Conservation (phyloP, 2,888 invertebrate species). For the Emesis russula region DNA sequence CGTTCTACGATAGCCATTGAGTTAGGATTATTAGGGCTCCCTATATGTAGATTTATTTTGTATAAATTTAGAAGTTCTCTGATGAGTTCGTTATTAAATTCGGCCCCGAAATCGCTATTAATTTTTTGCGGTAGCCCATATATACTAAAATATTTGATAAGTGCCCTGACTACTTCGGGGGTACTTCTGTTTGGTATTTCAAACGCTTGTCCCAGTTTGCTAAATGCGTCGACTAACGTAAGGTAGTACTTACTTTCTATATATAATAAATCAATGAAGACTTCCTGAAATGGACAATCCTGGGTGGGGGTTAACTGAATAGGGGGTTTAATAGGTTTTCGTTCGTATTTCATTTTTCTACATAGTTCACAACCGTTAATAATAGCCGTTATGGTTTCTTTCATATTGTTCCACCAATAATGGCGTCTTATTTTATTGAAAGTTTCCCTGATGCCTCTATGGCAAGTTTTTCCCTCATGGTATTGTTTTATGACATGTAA, state of each 20-base stretch:
- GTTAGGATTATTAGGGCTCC: constrained; percentile 82
- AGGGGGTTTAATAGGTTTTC: constrained; percentile 71
- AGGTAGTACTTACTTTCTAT: constrained; percentile 67
- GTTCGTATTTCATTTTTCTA: constrained; percentile 20
- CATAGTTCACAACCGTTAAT: constrained; percentile 8
- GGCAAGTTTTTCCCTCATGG: constrained; percentile 62
- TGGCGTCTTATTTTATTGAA: constrained; percentile 42
- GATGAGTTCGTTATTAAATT: constrained; percentile 86
- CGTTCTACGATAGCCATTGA: constrained; percentile 82
- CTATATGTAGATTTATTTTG: constrained; percentile 84
- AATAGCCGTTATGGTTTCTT: constrained; percentile 47
- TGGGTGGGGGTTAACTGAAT: constrained; percentile 84
- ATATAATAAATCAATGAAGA: constrained; percentile 68
- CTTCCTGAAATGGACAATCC: constrained; percentile 81
- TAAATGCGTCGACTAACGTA: constrained; percentile 74
- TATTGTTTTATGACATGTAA: too few relatives aligned
- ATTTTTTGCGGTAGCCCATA: constrained; percentile 84
- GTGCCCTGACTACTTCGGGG: constrained; percentile 62
- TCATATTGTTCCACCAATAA: constrained; percentile 67
- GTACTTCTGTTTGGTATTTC: constrained; percentile 52
- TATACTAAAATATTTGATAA: constrained; percentile 71
- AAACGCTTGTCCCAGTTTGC: constrained; percentile 77
- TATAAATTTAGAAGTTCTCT: constrained; percentile 47
- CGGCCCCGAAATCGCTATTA: constrained; percentile 82
- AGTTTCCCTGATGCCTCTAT: constrained; percentile 70